A percentile compares a stretch with the other conserved stretches of the same genome.
These are phyloP conservation scores for Hapalemur alaotrensis DNA, from an alignment of 2,797 vertebrate species.

Conservation along the genomic window DNA sequence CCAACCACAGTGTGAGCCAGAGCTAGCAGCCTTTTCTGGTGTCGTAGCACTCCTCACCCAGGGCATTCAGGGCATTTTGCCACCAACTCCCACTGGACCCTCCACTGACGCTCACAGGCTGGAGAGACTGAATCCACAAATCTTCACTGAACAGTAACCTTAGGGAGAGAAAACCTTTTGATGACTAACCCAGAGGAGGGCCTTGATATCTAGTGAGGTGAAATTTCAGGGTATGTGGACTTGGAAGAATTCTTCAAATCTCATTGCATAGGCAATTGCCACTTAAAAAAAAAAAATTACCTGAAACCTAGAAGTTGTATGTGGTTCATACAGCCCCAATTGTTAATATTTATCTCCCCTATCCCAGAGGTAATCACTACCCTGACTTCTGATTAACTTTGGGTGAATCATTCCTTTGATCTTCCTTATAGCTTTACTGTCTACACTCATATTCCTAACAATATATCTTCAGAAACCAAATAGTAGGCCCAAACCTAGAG, in stretches of 20 bases:
- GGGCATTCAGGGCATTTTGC: not conserved
- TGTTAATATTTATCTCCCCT: not conserved
- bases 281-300: not conserved
- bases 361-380: not conserved
- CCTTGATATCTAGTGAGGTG: not conserved
- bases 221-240: not conserved
- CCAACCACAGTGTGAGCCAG: fast-evolving
- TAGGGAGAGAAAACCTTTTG: not conserved
- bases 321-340: not conserved
- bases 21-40: not conserved
- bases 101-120: not conserved
- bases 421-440: not conserved
- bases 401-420: not conserved
- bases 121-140: not conserved
- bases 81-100: not conserved
- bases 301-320: not conserved
- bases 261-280: not conserved
- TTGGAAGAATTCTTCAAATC: not conserved
- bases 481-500: not conserved
- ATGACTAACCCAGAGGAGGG: not conserved
- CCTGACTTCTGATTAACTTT: not conserved
- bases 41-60: not conserved
- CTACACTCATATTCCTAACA: not conserved
- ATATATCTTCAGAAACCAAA: not conserved
- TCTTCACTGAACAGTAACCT: not conserved